These are phyloP conservation scores for Armadillidium nasatum DNA, from an alignment of 1,140 invertebrate genomes.

Conservation along the genomic window DNA sequence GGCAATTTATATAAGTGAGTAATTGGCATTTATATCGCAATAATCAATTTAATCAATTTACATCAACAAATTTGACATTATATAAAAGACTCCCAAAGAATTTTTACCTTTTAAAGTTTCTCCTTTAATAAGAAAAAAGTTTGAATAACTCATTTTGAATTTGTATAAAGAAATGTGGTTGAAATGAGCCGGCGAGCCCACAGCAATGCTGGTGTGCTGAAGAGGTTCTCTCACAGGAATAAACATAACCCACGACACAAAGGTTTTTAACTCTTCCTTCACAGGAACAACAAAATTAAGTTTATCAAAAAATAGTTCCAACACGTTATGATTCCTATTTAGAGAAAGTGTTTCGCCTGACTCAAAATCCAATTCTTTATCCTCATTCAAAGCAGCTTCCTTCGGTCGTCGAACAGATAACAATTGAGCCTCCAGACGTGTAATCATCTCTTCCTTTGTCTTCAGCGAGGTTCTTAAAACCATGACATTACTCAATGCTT, in stretches of 20 bases:
- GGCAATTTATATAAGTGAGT: too few relatives aligned
- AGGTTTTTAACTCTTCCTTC: constrained; percentile 23
- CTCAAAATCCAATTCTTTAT: neutral
- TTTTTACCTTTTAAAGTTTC: neutral
- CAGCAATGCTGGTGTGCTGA: constrained; percentile 25
- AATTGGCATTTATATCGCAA: too few relatives aligned
- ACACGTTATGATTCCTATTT: constrained; percentile 24
- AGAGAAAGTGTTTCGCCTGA: neutral
- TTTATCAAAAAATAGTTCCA: constrained; percentile 23
- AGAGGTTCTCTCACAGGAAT: constrained; percentile 19
- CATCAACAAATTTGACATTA: too few relatives aligned
- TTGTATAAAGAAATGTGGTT: constrained; percentile 25
- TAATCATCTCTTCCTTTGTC: neutral
- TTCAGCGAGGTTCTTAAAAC: neutral
- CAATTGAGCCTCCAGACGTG: neutral
- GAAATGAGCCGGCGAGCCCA: constrained; percentile 18
- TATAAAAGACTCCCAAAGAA: too few relatives aligned
- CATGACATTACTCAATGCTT: neutral
- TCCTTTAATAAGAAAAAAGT: neutral
- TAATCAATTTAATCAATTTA: too few relatives aligned
- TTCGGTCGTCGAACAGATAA: neutral
- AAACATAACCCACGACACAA: constrained; percentile 29
- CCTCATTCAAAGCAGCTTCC: neutral
- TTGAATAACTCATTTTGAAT: constrained; percentile 4
- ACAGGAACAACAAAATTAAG: constrained; percentile 11